These are phyloP conservation scores for Sylvilagus bachmani DNA, from an alignment of 2,113 vertebrate species.

Conservation along the genomic window DNA sequence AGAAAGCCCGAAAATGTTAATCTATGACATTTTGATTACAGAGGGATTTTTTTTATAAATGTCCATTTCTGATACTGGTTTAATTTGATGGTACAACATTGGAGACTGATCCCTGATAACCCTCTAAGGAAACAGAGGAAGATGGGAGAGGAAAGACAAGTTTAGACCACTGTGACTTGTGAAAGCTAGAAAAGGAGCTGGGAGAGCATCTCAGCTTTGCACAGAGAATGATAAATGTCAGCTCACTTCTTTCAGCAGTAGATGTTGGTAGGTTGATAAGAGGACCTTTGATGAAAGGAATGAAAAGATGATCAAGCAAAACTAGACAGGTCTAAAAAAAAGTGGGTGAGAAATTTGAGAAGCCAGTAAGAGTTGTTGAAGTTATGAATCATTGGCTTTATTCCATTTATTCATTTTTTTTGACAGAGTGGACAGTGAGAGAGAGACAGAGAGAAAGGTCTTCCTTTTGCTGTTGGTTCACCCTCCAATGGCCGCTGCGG, in stretches of 20 bases:
- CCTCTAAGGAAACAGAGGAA: neutral
- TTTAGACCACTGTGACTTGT: neutral
- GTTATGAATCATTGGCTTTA: neutral
- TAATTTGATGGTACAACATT: neutral
- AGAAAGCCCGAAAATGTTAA: neutral
- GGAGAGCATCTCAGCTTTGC: neutral
- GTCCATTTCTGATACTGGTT: neutral
- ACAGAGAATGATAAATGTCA: neutral
- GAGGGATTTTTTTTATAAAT: neutral
- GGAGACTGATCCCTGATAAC: neutral
- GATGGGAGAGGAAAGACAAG: neutral
- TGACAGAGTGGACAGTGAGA: no score
- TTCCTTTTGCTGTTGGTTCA: no score
- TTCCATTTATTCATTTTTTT: neutral
- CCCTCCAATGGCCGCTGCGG: no score
- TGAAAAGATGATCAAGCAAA: neutral
- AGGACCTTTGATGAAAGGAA: neutral
- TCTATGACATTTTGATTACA: constrained; percentile 22
- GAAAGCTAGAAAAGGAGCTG: neutral
- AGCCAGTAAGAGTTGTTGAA: neutral
- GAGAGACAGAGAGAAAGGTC: no score
- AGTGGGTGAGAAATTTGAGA: neutral
- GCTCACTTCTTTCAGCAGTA: neutral
- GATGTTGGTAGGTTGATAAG: neutral
- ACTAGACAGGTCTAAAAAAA: neutral